Evolutionary conservation across 2,113 vertebrate genomes (phyloP).

Genomic region (Romanogobio albipinnatus): DNA sequence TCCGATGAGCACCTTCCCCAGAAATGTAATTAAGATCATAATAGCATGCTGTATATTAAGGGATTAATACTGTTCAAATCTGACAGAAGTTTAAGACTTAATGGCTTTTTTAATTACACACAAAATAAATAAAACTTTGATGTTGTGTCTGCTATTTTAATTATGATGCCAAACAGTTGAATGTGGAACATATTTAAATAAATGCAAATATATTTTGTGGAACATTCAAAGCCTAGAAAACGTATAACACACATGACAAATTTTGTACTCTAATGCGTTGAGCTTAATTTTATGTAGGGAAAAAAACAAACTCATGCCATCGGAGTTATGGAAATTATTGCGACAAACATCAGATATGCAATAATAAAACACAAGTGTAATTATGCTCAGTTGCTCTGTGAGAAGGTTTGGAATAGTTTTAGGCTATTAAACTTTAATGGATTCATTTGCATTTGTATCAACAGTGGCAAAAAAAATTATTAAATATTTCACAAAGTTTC

Average conservation of each 20-base stretch:
- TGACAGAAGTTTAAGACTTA: neutral
- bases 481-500: constrained; percentile 51
- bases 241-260: neutral
- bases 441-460: constrained; percentile 52
- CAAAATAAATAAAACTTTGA: neutral
- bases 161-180: neutral
- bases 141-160: neutral
- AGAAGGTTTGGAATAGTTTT: constrained; percentile 43
- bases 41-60: neutral
- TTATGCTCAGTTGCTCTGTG: constrained; percentile 59
- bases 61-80: neutral
- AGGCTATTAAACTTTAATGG: constrained; percentile 60
- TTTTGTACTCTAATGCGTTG: neutral
- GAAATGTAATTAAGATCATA: constrained; percentile 16
- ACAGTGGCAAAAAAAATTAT: constrained; percentile 51
- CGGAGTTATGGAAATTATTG: constrained; percentile 50
- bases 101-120: neutral
- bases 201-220: neutral
- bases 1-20: neutral
- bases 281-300: neutral
- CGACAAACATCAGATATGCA: constrained; percentile 49
- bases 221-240: neutral
- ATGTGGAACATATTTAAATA: neutral
- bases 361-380: constrained; percentile 57
- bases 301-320: neutral